Conservation (phyloP, 2,113 vertebrate genomes). For the Dascyllus trimaculatus region DNA sequence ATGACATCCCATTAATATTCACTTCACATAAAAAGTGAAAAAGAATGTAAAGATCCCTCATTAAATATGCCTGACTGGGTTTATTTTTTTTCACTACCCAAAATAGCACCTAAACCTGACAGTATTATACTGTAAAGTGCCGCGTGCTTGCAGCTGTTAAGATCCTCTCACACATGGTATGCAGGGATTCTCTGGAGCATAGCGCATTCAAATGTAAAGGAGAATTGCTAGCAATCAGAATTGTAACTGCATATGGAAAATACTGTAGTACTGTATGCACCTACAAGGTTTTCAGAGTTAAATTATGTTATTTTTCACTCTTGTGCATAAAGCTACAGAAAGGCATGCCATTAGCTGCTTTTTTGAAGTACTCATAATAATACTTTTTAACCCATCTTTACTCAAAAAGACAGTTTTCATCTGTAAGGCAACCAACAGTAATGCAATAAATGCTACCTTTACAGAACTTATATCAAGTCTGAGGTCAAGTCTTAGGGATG, state of each 20-base stretch:
- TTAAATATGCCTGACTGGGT: slow-evolving; percentile 13
- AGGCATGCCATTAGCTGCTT: too few relatives aligned
- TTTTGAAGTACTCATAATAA: too few relatives aligned
- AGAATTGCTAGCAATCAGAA: not conserved
- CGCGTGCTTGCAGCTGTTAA: not conserved
- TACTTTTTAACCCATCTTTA: too few relatives aligned
- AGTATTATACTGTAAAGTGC: not conserved
- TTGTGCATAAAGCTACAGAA: too few relatives aligned
- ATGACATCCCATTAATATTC: slow-evolving; percentile 5
- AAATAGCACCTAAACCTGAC: slow-evolving; percentile 20
- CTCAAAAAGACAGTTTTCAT: too few relatives aligned
- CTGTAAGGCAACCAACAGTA: too few relatives aligned
- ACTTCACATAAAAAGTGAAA: slow-evolving; percentile 24
- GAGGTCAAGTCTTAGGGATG: too few relatives aligned
- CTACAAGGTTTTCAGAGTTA: not conserved
- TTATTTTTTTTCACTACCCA: slow-evolving; percentile 28
- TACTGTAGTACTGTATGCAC: not conserved
- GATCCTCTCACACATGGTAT: not conserved
- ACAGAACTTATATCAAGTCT: too few relatives aligned
- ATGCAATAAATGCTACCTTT: too few relatives aligned
- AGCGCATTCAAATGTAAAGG: not conserved
- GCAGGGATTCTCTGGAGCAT: not conserved
- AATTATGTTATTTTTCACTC: not conserved
- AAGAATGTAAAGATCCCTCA: not conserved
- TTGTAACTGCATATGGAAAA: not conserved